Evolutionary conservation across 1,140 invertebrate genomes (phyloP), one percentile per base, ranked within the genome.

Genomic region (Bombus turneri): DNA sequence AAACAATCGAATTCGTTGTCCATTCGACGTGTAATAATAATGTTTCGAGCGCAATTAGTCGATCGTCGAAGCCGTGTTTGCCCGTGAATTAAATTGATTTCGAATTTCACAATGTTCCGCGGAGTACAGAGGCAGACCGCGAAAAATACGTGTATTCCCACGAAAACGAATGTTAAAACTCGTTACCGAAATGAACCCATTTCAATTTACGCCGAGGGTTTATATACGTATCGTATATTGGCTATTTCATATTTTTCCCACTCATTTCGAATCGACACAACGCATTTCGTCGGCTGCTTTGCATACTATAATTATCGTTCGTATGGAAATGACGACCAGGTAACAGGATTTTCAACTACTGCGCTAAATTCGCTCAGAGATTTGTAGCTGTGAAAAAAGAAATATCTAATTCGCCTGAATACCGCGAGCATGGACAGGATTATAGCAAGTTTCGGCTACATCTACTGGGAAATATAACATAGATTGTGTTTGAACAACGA

Each of bases 41-140:
- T 76, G 43, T 68, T 83, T 76, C 59, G n/a, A 76, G 81, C 25
- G 34, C 72, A 39, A 79, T 87, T 84, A 79, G 66, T 74, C 66
- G 37, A 37, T 25, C 37, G 28, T 2, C 9, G 3, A 18, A n/a
- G 15, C 25, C 18, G 59, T 39, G 66, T 74, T 77, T 66, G 25
- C 2, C 25, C 43, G 12, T 28, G 47, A 43, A 84, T 87, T 64
- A 71, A 64, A 75, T 64, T 59, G 62, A 71, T 88, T 80, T 80
- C 22, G n/a, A 43, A 57, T 34, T 25, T 41, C 47, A 22, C 47
- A 53, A 53, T 53, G 47, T 53, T 9, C 31, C 2, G 8, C 18
- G 25, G 25, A 18, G n/a, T 12, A 9, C 25, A 8, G 34, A 9
- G 2, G 53, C 8, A 31, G 18, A 10, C 47, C 25, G 34, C 53